These are phyloP conservation scores for Dermochelys coriacea DNA, from an alignment of 2,797 vertebrate species.

Conservation along the genomic window DNA sequence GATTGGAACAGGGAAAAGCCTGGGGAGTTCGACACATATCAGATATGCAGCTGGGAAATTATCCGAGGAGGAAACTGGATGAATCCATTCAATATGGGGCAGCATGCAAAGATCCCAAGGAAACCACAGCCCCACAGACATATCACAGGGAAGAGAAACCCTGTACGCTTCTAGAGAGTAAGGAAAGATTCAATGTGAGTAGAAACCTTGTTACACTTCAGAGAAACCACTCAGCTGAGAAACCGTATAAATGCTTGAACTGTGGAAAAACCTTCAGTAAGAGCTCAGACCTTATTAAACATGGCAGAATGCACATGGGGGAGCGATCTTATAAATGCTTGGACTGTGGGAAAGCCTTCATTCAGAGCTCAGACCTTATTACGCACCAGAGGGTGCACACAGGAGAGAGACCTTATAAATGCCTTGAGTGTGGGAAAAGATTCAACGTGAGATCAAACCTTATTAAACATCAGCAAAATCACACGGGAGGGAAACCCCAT, in stretches of 20 bases:
- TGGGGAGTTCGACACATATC: too few species aligned
- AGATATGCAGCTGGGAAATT: too few species aligned
- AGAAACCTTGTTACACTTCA: constrained; percentile 40
- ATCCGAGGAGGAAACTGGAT: too few species aligned
- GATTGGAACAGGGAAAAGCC: too few species aligned
- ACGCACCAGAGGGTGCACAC: constrained; percentile 44
- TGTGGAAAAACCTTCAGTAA: constrained; percentile 61
- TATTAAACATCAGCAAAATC: constrained; percentile 31
- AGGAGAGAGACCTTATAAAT: constrained; percentile 41
- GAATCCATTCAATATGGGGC: too few species aligned
- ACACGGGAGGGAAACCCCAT: constrained; percentile 18
- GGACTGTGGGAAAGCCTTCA: constrained; percentile 58
- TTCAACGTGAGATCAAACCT: constrained; percentile 25
- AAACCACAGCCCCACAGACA: too few species aligned
- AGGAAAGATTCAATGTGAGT: constrained; percentile 48
- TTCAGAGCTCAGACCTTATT: constrained; percentile 47
- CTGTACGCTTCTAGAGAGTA: constrained; percentile 41
- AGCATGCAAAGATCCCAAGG: too few species aligned
- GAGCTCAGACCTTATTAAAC: constrained; percentile 54
- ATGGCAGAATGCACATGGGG: constrained; percentile 48
- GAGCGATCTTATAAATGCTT: constrained; percentile 49
- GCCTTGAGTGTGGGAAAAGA: constrained; percentile 47
- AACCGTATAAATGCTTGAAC: constrained; percentile 30
- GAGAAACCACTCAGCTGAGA: constrained; percentile 53
- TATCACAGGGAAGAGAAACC: constrained; percentile 46